Conservation (phyloP, 1,140 invertebrate genomes). For the Patella vulgata region DNA sequence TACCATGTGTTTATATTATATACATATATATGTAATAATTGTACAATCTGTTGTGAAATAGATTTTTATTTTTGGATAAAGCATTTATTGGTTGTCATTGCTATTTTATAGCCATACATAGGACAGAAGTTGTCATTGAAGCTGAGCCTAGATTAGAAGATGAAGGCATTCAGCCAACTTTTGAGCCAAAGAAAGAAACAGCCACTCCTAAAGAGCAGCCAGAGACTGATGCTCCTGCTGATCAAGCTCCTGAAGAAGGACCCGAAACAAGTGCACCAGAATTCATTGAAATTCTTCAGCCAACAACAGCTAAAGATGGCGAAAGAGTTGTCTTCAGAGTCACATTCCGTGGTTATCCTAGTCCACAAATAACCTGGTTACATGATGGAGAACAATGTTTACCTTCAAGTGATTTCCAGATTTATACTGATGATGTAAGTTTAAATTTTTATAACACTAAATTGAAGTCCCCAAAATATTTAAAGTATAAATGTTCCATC, state of each 20-base stretch:
- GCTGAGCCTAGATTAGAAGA: slow-evolving; percentile 47
- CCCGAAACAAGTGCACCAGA: slow-evolving; percentile 41
- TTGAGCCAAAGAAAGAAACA: slow-evolving; percentile 12
- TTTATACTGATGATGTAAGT: slow-evolving; percentile 44
- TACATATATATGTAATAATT: no score
- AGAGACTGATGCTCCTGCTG: slow-evolving; percentile 1
- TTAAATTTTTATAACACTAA: no score
- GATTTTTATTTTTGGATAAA: neutral
- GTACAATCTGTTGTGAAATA: neutral
- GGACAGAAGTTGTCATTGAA: slow-evolving; percentile 46
- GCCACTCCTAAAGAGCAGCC: slow-evolving; percentile 23
- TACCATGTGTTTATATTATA: neutral
- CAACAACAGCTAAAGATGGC: slow-evolving; percentile 55
- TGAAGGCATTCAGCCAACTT: slow-evolving; percentile 24
- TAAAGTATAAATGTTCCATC: no score
- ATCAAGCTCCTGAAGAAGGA: slow-evolving; percentile 17
- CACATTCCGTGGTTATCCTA: slow-evolving; percentile 50
- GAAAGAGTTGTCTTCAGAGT: slow-evolving; percentile 56
- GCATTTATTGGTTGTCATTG: neutral
- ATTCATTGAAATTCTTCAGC: slow-evolving; percentile 58
- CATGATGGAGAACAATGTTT: slow-evolving; percentile 58
- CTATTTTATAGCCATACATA: slow-evolving; percentile 45
- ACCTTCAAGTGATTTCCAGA: slow-evolving; percentile 58
- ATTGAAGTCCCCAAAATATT: no score
- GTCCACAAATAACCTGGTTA: slow-evolving; percentile 64